A percentile compares a stretch with the other conserved stretches of the same genome.
Conservation (phyloP, 2,888 invertebrate genomes). For the Drosophila testacea region DNA sequence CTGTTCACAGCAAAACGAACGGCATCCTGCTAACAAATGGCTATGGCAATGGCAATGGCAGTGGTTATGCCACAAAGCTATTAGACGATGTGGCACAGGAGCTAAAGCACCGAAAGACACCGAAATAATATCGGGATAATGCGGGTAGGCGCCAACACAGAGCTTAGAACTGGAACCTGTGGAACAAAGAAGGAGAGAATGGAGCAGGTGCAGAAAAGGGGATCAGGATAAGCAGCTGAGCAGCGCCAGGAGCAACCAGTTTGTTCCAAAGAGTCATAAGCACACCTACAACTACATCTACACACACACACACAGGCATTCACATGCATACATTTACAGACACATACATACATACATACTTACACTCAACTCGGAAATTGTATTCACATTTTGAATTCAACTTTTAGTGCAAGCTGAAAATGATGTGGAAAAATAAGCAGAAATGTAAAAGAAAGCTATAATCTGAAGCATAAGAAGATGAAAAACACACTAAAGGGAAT, state of each 20-base stretch:
- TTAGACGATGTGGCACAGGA: slow-evolving; percentile 79
- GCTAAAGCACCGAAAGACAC: slow-evolving; percentile 84
- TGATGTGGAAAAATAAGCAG: background rate
- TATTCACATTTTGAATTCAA: slow-evolving; percentile 29
- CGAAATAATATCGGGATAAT: slow-evolving; percentile 84
- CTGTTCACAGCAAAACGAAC: slow-evolving; percentile 66
- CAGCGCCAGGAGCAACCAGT: slow-evolving; percentile 58
- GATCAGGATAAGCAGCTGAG: slow-evolving; percentile 27
- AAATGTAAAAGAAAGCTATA: background rate
- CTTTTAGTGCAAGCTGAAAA: slow-evolving; percentile 30
- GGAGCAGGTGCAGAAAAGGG: background rate
- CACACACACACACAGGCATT: slow-evolving; percentile 30
- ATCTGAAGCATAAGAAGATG: background rate
- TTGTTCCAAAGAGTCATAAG: slow-evolving; percentile 61
- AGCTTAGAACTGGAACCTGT: slow-evolving; percentile 49
- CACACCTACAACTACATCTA: slow-evolving; percentile 39
- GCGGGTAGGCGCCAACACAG: slow-evolving; percentile 67
- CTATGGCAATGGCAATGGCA: slow-evolving; percentile 52
- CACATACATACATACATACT: slow-evolving; percentile 28
- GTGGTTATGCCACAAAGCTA: slow-evolving; percentile 70
- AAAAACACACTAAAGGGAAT: slow-evolving; percentile 24
- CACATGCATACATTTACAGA: slow-evolving; percentile 34
- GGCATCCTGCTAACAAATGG: slow-evolving; percentile 79
- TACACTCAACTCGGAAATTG: slow-evolving; percentile 32
- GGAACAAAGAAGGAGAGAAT: background rate